These are phyloP conservation scores for Cygnus buccinator DNA, from an alignment of 2,113 vertebrate species.

Conservation along the genomic window DNA sequence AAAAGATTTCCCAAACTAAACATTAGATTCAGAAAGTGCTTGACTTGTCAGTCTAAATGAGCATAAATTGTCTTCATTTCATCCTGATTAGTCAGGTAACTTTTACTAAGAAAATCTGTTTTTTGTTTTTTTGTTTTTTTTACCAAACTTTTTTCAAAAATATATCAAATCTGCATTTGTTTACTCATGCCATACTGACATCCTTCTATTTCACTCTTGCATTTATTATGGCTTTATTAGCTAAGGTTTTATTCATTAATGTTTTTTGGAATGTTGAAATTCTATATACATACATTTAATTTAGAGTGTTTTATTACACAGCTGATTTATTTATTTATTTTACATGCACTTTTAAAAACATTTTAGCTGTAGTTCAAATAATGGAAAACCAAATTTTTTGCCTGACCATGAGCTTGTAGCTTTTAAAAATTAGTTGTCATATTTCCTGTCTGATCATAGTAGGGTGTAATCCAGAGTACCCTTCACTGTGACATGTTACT, in stretches of 20 bases:
- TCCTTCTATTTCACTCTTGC: neutral
- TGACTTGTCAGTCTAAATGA: neutral
- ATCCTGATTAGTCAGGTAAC: neutral
- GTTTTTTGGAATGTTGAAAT: neutral
- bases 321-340: neutral
- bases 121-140: neutral
- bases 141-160: fast-evolving
- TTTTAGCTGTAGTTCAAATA: neutral
- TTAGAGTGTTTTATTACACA: neutral
- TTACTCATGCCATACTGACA: neutral
- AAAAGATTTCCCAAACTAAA: neutral
- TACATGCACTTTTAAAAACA: neutral
- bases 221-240: neutral
- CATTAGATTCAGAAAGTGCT: neutral
- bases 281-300: neutral
- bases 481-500: neutral
- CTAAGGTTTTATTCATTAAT: neutral
- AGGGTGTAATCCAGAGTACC: neutral
- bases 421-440: neutral
- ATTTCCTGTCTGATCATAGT: neutral
- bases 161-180: neutral
- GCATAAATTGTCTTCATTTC: neutral
- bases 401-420: neutral
- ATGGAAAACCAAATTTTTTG: neutral
- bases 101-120: neutral